phyloP scores from a whole-genome alignment of 2,113 vertebrate species.

The Cottus gobio region DNA sequence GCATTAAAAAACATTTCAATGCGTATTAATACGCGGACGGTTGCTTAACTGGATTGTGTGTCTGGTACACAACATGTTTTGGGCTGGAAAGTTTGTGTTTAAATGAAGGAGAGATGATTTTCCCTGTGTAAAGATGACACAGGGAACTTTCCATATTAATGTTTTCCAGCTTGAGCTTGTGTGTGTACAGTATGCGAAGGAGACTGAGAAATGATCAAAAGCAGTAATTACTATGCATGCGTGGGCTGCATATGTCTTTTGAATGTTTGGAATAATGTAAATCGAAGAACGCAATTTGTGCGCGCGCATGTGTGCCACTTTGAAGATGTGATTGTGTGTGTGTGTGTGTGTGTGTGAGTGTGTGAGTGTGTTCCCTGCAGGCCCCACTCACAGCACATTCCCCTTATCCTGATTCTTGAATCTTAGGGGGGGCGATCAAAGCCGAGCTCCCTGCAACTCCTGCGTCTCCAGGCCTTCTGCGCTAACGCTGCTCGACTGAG shows the following conservation, averaged over 20 bases:
- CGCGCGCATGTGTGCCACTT: slow-evolving; percentile 28
- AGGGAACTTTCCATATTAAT: not conserved
- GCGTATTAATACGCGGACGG: not conserved
- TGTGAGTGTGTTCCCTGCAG: slow-evolving; percentile 33
- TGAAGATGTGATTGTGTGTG: slow-evolving; percentile 49
- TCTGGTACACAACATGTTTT: not conserved
- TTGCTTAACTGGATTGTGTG: not conserved
- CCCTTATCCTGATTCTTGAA: slow-evolving; percentile 24
- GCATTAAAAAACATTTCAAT: not conserved
- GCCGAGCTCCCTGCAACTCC: slow-evolving; percentile 31
- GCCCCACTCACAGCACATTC: slow-evolving; percentile 41
- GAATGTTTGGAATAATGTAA: slow-evolving; percentile 45
- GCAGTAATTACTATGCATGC: slow-evolving; percentile 46
- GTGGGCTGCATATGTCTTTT: slow-evolving; percentile 44
- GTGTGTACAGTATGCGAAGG: not conserved
- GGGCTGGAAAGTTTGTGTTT: not conserved
- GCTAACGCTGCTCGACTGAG: slow-evolving; percentile 19
- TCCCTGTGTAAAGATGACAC: not conserved
- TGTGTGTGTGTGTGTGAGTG: slow-evolving; percentile 3
- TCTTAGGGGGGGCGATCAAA: slow-evolving; percentile 53
- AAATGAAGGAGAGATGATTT: not conserved
- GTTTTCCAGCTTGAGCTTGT: not conserved
- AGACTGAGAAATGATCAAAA: slow-evolving; percentile 33
- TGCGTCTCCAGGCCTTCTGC: slow-evolving; percentile 26
- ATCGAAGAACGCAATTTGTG: slow-evolving; percentile 2